These are phyloP conservation scores for Cepaea hortensis DNA, from an alignment of 2,888 invertebrate genomes.

Conservation along the genomic window DNA sequence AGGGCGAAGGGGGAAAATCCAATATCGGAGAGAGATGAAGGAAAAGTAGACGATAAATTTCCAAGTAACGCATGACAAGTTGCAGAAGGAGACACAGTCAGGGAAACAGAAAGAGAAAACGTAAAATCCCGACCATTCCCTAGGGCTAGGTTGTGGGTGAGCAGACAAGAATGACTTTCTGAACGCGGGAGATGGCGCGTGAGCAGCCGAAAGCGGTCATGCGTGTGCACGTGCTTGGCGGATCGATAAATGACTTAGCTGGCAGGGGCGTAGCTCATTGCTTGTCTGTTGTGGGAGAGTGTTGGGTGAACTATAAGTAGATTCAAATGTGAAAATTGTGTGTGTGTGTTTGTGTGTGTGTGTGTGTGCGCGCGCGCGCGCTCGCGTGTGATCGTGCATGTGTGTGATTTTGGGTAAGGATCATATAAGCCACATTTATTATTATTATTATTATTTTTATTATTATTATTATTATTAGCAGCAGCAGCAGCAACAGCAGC, in stretches of 20 bases:
- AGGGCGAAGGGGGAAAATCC: background rate
- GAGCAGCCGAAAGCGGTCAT: constrained; percentile 34
- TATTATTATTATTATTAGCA: no score
- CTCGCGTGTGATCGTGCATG: no score
- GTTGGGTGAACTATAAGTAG: background rate
- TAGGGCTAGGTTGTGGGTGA: background rate
- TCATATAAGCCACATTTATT: no score
- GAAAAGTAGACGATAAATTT: background rate
- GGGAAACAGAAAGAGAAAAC: background rate
- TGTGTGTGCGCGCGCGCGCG: no score
- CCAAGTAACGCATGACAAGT: background rate
- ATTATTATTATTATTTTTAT: no score
- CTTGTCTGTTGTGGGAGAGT: background rate
- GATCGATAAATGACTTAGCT: constrained; percentile 23
- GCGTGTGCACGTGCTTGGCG: constrained; percentile 40
- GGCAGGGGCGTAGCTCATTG: background rate
- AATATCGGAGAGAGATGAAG: background rate
- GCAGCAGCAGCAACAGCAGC: no score
- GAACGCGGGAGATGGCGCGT: constrained; percentile 40
- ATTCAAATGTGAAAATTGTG: background rate
- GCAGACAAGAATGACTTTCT: constrained; percentile 36
- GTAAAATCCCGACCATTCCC: background rate
- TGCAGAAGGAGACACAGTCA: background rate
- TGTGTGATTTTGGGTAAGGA: no score
- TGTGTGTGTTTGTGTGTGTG: no score